Evolutionary conservation across 2,797 vertebrate species (phyloP).

Genomic region (Ataeniobius toweri): DNA sequence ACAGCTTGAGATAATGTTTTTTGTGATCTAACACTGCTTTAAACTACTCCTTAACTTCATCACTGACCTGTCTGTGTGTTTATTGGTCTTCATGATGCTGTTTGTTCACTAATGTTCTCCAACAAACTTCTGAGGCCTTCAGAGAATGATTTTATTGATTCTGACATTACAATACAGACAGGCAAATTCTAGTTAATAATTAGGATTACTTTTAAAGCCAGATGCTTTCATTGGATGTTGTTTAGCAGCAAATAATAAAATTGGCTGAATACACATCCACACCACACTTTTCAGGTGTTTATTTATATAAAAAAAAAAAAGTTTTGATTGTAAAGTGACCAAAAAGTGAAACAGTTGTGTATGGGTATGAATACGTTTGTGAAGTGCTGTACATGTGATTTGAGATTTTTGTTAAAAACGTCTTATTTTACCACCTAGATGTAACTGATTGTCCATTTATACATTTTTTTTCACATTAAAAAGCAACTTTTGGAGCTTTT

Average conservation of each 20-base stretch:
- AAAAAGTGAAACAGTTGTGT: neutral
- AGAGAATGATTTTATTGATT: neutral
- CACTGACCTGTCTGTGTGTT: neutral
- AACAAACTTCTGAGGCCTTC: neutral
- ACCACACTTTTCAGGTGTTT: neutral
- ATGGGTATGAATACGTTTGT: no score
- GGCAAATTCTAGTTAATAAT: neutral
- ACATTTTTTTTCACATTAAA: neutral
- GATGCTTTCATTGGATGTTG: no score
- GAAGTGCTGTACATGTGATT: neutral
- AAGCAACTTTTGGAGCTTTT: conserved; percentile 11
- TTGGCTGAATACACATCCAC: neutral
- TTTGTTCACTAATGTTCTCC: neutral
- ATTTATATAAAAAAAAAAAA: neutral
- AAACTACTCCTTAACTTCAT: neutral
- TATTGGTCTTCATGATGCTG: no score
- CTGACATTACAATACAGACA: neutral
- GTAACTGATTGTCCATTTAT: neutral
- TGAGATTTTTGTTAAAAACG: neutral
- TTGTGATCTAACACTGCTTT: neutral
- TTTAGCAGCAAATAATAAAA: neutral
- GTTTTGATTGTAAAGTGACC: neutral
- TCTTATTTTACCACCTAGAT: neutral
- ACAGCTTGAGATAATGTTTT: neutral
- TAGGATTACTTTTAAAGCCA: neutral